These are phyloP conservation scores for human DNA, from an alignment of 2,113 vertebrate species.

Conservation along the genomic window GRCh38 chr18:38080001-38080500, in stretches of 20 bases:
- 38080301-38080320: slow-evolving; percentile 69
- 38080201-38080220: background rate
- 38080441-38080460: slow-evolving; percentile 65
- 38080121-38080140: background rate
- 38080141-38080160: background rate
- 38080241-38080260: background rate
- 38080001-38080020: background rate
- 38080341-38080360: slow-evolving; percentile 38
- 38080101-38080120: background rate
- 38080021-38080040: background rate
- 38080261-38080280: slow-evolving; percentile 28
- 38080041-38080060: background rate
- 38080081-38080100: background rate
- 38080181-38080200: background rate
- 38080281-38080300: slow-evolving; percentile 40
- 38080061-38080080: background rate
- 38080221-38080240: background rate
- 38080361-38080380: slow-evolving; percentile 60
- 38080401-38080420: slow-evolving; percentile 73
- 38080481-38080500: slow-evolving; percentile 44
- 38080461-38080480: slow-evolving; percentile 69
- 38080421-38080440: slow-evolving; percentile 63
- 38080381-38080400: slow-evolving; percentile 67
- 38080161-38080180: background rate
- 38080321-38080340: slow-evolving; percentile 59